Evolutionary conservation across 2,113 vertebrate genomes (phyloP).

Genomic region (Pyrgilauda ruficollis): DNA sequence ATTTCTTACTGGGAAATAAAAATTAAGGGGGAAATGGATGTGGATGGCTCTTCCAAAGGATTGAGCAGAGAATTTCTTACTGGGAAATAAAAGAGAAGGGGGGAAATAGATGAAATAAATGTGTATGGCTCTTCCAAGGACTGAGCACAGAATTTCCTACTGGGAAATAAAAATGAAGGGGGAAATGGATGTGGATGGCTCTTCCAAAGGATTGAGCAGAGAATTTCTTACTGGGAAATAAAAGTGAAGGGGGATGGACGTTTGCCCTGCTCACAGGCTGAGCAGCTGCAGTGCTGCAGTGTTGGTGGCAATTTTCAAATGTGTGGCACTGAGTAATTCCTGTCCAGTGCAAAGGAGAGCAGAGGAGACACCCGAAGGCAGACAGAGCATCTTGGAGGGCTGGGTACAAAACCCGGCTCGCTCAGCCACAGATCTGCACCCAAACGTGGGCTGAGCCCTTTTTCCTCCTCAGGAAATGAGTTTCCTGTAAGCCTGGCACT

Average conservation of each 20-base stretch:
- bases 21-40: neutral
- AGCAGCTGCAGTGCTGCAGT: neutral
- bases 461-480: neutral
- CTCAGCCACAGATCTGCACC: neutral
- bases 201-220: too few relatives aligned
- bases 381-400: neutral
- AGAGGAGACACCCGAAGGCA: neutral
- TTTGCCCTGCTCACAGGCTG: neutral
- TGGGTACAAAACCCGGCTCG: neutral
- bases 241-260: neutral
- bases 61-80: too few relatives aligned
- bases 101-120: too few relatives aligned
- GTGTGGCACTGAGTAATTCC: neutral
- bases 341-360: neutral
- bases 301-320: accelerated
- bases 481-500: neutral
- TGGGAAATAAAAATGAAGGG: too few relatives aligned
- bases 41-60: neutral
- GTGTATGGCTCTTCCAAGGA: too few relatives aligned
- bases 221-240: too few relatives aligned
- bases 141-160: too few relatives aligned
- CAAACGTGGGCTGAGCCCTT: neutral
- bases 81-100: too few relatives aligned
- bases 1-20: too few relatives aligned
- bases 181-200: too few relatives aligned